A percentile compares a stretch with the other conserved stretches of the same genome.
Conservation (phyloP, 2,113 vertebrate species). For the Erythrocercus mccallii region DNA sequence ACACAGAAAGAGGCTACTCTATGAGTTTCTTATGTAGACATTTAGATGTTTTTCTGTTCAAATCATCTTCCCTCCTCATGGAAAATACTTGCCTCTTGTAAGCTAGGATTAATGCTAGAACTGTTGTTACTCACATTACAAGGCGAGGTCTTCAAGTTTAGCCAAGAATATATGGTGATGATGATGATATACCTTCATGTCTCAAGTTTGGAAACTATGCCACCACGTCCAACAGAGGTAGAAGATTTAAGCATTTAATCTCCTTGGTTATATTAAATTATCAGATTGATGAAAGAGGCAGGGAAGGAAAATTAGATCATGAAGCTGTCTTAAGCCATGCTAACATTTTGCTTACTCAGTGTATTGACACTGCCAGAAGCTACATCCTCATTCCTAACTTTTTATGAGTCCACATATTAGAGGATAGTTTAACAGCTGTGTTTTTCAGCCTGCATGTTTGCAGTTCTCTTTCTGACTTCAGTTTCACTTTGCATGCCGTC, state of each 20-base stretch:
- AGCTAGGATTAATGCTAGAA: background rate
- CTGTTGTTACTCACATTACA: background rate
- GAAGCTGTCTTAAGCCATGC: background rate
- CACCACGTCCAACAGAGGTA: background rate
- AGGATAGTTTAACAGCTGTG: background rate
- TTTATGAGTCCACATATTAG: background rate
- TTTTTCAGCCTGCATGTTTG: background rate
- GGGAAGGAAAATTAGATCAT: background rate
- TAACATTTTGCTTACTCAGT: background rate
- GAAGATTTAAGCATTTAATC: background rate
- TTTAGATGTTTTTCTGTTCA: background rate
- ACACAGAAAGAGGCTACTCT: background rate
- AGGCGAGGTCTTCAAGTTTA: background rate
- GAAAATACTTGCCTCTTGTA: background rate
- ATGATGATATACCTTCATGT: background rate
- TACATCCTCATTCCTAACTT: background rate
- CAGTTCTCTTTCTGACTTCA: background rate
- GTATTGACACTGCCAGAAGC: background rate
- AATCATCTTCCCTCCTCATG: background rate
- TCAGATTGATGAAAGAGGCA: background rate
- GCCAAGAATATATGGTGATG: background rate
- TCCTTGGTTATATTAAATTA: background rate
- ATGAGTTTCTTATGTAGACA: background rate
- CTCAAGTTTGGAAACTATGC: background rate
- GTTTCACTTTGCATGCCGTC: background rate